phyloP scores from a whole-genome alignment of 2,888 invertebrate species.

The Aphelenchoides bicaudatus region DNA sequence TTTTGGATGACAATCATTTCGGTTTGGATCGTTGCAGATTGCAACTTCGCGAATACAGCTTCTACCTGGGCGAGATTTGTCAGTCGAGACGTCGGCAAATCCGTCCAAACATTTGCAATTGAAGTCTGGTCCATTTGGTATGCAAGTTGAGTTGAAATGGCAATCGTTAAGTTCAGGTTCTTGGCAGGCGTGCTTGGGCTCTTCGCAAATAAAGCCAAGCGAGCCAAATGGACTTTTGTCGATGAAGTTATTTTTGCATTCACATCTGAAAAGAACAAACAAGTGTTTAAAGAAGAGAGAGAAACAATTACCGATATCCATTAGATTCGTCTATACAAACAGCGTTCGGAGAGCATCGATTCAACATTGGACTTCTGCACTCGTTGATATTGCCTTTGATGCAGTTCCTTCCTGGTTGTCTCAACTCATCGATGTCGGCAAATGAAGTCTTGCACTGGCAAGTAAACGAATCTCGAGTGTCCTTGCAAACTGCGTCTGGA shows the following conservation, averaged over 20 bases:
- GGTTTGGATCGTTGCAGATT: slow-evolving; percentile 53
- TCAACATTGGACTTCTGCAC: slow-evolving; percentile 46
- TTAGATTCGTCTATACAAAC: slow-evolving; percentile 52
- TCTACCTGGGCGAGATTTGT: slow-evolving; percentile 43
- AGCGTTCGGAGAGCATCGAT: slow-evolving; percentile 57
- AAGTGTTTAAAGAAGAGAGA: neutral
- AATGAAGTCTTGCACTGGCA: slow-evolving; percentile 58
- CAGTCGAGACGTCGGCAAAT: slow-evolving; percentile 52
- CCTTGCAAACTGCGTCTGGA: slow-evolving; percentile 32
- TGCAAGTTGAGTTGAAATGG: slow-evolving; percentile 9
- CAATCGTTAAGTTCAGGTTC: slow-evolving; percentile 58
- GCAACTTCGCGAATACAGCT: slow-evolving; percentile 50
- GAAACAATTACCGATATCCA: slow-evolving; percentile 42
- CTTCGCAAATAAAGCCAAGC: slow-evolving; percentile 11
- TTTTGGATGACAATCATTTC: slow-evolving; percentile 59
- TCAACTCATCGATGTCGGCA: slow-evolving; percentile 49
- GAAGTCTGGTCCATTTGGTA: slow-evolving; percentile 33
- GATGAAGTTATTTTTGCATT: slow-evolving; percentile 50
- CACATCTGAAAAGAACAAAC: slow-evolving; percentile 40
- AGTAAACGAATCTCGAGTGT: slow-evolving; percentile 47
- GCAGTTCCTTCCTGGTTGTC: slow-evolving; percentile 52
- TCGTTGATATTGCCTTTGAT: slow-evolving; percentile 43
- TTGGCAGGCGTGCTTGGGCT: slow-evolving; percentile 55
- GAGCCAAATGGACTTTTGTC: slow-evolving; percentile 52
- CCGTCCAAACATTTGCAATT: slow-evolving; percentile 58